Conservation (phyloP, 1,140 invertebrate species). For the Drosophila subobscura region DNA sequence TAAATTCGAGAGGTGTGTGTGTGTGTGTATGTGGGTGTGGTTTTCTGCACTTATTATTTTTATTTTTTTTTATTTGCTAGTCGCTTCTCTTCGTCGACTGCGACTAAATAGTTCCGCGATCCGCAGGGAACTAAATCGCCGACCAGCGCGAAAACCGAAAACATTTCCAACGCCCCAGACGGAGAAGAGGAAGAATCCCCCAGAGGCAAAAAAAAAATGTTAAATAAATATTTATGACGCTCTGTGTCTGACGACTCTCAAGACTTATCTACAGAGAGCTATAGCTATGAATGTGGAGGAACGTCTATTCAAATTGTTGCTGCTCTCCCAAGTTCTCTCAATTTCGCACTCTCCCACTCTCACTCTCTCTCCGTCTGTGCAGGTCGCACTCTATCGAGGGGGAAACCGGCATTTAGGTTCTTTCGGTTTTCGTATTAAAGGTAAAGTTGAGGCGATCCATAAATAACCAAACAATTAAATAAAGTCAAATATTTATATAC, state of each 20-base stretch:
- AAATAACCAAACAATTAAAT: constrained; percentile 56
- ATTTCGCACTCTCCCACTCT: constrained; percentile 11
- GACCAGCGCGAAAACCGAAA: constrained; percentile 64
- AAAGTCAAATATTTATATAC: constrained; percentile 43
- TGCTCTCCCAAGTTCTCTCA: constrained; percentile 14
- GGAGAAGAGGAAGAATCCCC: constrained; percentile 30
- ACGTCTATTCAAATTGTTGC: constrained; percentile 61
- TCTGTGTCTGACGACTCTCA: constrained; percentile 59
- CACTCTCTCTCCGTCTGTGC: constrained; percentile 3
- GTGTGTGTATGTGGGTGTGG: neutral
- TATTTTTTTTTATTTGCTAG: constrained; percentile 5
- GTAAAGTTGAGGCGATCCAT: constrained; percentile 42
- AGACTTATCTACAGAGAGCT: constrained; percentile 60
- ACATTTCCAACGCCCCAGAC: constrained; percentile 49
- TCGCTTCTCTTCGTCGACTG: constrained; percentile 27
- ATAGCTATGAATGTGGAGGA: constrained; percentile 34
- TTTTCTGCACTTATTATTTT: constrained; percentile 8
- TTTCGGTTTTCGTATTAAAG: constrained; percentile 32
- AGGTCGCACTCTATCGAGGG: no score
- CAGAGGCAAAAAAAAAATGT: constrained; percentile 39
- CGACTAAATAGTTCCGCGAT: constrained; percentile 68
- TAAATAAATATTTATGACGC: constrained; percentile 79
- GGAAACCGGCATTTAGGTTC: constrained; percentile 8
- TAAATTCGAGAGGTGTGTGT: neutral
- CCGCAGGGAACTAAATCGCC: constrained; percentile 62